These are phyloP conservation scores for Dendrolimus houi DNA, from an alignment of 2,888 invertebrate species.

Conservation along the genomic window DNA sequence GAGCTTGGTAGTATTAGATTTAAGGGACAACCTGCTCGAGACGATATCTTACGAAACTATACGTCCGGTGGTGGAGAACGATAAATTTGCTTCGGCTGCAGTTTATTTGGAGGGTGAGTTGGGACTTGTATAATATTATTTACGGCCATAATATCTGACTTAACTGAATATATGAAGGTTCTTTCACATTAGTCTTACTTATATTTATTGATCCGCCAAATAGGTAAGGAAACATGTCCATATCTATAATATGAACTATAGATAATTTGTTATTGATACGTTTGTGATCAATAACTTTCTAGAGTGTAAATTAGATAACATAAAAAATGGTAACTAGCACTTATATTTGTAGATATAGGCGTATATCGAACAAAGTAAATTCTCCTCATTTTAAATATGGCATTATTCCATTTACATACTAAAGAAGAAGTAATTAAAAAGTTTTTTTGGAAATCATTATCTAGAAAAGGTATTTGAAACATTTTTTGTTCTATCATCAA, in stretches of 20 bases:
- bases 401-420: too few relatives aligned
- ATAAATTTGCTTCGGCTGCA: constrained; percentile 82
- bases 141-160: constrained; percentile 20
- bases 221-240: background rate
- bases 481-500: too few relatives aligned
- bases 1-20: constrained; percentile 82
- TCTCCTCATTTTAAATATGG: too few relatives aligned
- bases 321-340: too few relatives aligned
- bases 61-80: constrained; percentile 83
- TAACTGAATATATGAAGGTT: constrained; percentile 15
- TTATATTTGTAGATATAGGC: too few relatives aligned
- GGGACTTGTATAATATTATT: constrained; percentile 23
- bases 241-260: background rate
- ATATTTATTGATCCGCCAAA: background rate
- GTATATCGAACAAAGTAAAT: too few relatives aligned
- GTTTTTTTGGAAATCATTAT: too few relatives aligned
- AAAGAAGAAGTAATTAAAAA: too few relatives aligned
- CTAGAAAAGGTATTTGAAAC: too few relatives aligned
- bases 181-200: constrained; percentile 13
- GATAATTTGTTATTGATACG: too few relatives aligned
- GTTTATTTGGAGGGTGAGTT: constrained; percentile 87
- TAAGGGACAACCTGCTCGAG: constrained; percentile 85
- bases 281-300: too few relatives aligned
- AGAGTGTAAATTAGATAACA: too few relatives aligned
- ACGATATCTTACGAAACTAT: constrained; percentile 85